A percentile compares a stretch with the other conserved stretches of the same genome.
phyloP scores from a whole-genome alignment of 2,888 invertebrate genomes.

The Mythimna impura region DNA sequence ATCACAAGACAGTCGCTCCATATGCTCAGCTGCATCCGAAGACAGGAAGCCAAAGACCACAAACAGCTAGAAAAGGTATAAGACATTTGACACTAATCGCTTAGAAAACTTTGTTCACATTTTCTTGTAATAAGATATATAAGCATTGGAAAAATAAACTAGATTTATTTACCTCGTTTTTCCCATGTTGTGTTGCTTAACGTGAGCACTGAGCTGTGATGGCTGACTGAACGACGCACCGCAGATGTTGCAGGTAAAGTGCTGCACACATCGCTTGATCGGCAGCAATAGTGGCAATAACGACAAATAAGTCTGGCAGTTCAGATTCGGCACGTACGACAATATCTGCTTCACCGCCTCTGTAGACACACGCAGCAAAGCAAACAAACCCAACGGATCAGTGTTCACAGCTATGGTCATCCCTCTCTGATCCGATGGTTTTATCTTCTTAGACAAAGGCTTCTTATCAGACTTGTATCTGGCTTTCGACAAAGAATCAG shows the following conservation, averaged over 20 bases:
- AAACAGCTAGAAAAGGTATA: background rate
- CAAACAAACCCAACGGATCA: constrained; percentile 80
- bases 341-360: constrained; percentile 77
- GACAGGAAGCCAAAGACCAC: background rate
- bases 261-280: constrained; percentile 40
- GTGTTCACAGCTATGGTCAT: constrained; percentile 84
- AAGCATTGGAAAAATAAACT: constrained; percentile 12
- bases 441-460: constrained; percentile 19
- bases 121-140: no score
- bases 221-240: constrained; percentile 77
- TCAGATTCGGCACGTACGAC: constrained; percentile 76
- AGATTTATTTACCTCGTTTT: constrained; percentile 73
- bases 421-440: background rate
- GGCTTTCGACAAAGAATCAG: constrained; percentile 70
- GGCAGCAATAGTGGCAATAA: constrained; percentile 63
- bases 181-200: constrained; percentile 76
- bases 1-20: background rate
- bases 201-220: constrained; percentile 79
- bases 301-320: constrained; percentile 73
- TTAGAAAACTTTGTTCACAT: no score
- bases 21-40: background rate
- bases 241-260: constrained; percentile 82
- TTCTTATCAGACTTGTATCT: constrained; percentile 32
- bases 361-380: constrained; percentile 77
- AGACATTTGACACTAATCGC: background rate